Conservation (phyloP, 2,888 invertebrate genomes). For the Aphidius colemani region DNA sequence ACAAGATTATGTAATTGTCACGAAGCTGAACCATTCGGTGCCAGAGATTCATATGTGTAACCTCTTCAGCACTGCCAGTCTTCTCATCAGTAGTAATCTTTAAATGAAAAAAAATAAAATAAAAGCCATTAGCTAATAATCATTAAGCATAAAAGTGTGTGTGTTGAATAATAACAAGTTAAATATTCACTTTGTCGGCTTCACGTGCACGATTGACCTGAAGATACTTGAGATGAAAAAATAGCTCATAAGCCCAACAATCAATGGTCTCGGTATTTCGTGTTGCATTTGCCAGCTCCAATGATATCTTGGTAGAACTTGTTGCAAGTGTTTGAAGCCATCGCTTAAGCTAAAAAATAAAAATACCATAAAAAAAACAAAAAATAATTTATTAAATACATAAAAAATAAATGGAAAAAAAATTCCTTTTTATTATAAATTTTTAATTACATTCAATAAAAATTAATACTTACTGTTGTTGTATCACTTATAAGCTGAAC, state of each 20-base stretch:
- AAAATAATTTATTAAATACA: neutral
- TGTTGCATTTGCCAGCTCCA: conserved; percentile 42
- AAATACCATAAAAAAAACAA: neutral
- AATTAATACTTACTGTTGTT: conserved; percentile 42
- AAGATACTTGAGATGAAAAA: conserved; percentile 52
- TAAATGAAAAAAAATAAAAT: conserved; percentile 9
- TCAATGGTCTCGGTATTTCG: conserved; percentile 51
- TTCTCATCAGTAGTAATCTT: conserved; percentile 25
- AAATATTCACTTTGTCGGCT: conserved; percentile 41
- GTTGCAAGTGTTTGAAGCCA: conserved; percentile 48
- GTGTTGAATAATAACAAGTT: neutral
- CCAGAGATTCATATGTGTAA: conserved; percentile 47
- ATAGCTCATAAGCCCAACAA: conserved; percentile 53
- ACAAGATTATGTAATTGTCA: conserved; percentile 51
- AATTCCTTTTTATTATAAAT: neutral
- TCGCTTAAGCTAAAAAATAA: conserved; percentile 45
- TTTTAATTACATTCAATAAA: neutral
- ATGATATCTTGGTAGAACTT: conserved; percentile 34
- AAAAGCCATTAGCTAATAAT: conserved; percentile 15
- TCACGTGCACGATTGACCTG: conserved; percentile 43
- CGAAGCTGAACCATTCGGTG: conserved; percentile 50
- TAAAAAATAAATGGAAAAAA: neutral
- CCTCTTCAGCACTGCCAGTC: conserved; percentile 38
- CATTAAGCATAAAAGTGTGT: neutral
- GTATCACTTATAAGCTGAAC: conserved; percentile 51